Percentiles rank a stretch among this genome's conserved stretches.
phyloP scores from a whole-genome alignment of 2,797 vertebrate species.

The Knipowitschia caucasica region DNA sequence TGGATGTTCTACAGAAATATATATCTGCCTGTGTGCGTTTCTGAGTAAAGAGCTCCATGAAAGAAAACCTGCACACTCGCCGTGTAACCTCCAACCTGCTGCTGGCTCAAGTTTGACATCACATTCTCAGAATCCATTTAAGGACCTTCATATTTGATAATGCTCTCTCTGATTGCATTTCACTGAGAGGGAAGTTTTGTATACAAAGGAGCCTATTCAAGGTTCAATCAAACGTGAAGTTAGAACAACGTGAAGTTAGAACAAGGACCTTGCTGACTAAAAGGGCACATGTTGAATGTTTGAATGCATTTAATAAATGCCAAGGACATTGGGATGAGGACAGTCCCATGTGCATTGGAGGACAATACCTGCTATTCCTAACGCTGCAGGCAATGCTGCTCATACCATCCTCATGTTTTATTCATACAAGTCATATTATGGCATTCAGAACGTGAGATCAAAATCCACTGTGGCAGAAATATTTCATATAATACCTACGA shows the following conservation, averaged over 20 bases:
- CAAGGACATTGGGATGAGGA: constrained; percentile 58
- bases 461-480: constrained; percentile 74
- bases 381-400: constrained; percentile 66
- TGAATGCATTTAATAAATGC: constrained; percentile 45
- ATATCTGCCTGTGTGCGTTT: constrained; percentile 30
- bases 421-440: constrained; percentile 70
- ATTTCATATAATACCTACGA: constrained; percentile 73
- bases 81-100: constrained; percentile 41
- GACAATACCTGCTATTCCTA: constrained; percentile 64
- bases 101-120: constrained; percentile 24
- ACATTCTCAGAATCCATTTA: constrained; percentile 36
- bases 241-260: constrained; percentile 23
- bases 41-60: constrained; percentile 38
- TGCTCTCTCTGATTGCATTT: constrained; percentile 35
- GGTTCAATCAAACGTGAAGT: constrained; percentile 35
- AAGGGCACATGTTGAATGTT: constrained; percentile 34
- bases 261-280: constrained; percentile 27
- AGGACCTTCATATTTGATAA: constrained; percentile 28
- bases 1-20: constrained; percentile 39
- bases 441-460: constrained; percentile 68
- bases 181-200: constrained; percentile 18
- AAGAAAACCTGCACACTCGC: constrained; percentile 21
- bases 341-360: constrained; percentile 42
- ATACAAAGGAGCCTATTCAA: constrained; percentile 26
- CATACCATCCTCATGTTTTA: constrained; percentile 72